These are phyloP conservation scores for Drosophila lacertosa DNA, from an alignment of 1,140 invertebrate species.

Conservation along the genomic window DNA sequence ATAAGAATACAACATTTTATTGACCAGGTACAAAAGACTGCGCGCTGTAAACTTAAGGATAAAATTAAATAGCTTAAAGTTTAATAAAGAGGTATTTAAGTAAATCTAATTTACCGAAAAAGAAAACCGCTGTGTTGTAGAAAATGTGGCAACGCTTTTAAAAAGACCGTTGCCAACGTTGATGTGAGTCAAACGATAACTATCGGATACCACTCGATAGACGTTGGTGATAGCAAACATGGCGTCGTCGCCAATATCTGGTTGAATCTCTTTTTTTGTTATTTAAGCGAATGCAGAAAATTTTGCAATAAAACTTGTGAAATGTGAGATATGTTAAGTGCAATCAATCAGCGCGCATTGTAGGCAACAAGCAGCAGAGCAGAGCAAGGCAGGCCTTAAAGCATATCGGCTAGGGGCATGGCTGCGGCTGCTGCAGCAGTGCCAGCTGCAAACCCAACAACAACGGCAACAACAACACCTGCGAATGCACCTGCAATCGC, in stretches of 20 bases:
- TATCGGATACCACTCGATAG: constrained; percentile 39
- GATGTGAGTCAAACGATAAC: constrained; percentile 3
- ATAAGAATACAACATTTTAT: too few relatives aligned
- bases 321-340: constrained; percentile 58
- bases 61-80: too few relatives aligned
- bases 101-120: background rate
- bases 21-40: too few relatives aligned
- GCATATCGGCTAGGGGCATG: constrained; percentile 40
- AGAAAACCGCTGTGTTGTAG: background rate
- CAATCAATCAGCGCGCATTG: constrained; percentile 29
- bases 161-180: too few relatives aligned
- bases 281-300: constrained; percentile 37
- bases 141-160: background rate
- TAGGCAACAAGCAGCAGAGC: constrained; percentile 32
- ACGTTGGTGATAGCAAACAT: constrained; percentile 59
- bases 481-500: constrained; percentile 49
- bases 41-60: too few relatives aligned
- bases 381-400: constrained; percentile 6
- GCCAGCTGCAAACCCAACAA: constrained; percentile 45
- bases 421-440: constrained; percentile 56
- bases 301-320: constrained; percentile 44
- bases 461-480: constrained; percentile 52
- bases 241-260: constrained; percentile 60
- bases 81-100: too few relatives aligned
- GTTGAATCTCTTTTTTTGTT: constrained; percentile 51